Evolutionary conservation across 2,797 vertebrate genomes (phyloP), one percentile per base, ranked within the genome.

Genomic region (Arnoldichthys spilopterus): DNA sequence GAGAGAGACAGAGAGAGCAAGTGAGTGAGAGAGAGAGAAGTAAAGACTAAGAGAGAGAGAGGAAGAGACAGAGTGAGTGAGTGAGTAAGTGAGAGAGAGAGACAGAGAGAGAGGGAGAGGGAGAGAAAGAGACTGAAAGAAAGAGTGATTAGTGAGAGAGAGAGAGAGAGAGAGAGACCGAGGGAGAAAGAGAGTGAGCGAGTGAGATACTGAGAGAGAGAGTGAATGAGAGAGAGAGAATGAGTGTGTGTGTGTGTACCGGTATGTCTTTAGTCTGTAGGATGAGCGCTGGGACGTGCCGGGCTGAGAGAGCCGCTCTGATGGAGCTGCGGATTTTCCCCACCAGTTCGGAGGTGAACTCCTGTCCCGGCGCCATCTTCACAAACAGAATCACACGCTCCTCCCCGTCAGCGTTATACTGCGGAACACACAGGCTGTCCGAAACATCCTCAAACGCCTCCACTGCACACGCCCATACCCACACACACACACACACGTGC

Each of bases 361-460:
- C 3, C 22, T 91, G 93, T 24, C 91, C 90, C 0, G 93, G 89
- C 0, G 88, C 95, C 97, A 98, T 97, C 91, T 97, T 97, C 74
- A 99, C 87, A 85, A 99, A 99, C 47, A 99, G 92, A 74, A 98
- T 91, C 34, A 98, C 97, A 20, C 97, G 86, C 89, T 99, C 98
- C 80, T 98, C 96, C 0, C 98, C 95, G 0, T 96, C 95, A 1
- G 88, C 86, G 85, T 90, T 97, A 91, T 97, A 97, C 93, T 99
- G 98, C 6, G 98, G 96, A 3, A 98, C 93, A 3, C 98, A 99
- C 0, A 99, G 94, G 82, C 97, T 98, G 90, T 99, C 98, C 0
- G 90, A 93, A 68, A 99, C 97, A 32, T 98, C 97, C 85, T 97
- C 96, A 1, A 99, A 99, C 0, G 96, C 96, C 87, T 99, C 98